phyloP scores from a whole-genome alignment of 2,113 vertebrate genomes.

The Eubucco bourcierii region DNA sequence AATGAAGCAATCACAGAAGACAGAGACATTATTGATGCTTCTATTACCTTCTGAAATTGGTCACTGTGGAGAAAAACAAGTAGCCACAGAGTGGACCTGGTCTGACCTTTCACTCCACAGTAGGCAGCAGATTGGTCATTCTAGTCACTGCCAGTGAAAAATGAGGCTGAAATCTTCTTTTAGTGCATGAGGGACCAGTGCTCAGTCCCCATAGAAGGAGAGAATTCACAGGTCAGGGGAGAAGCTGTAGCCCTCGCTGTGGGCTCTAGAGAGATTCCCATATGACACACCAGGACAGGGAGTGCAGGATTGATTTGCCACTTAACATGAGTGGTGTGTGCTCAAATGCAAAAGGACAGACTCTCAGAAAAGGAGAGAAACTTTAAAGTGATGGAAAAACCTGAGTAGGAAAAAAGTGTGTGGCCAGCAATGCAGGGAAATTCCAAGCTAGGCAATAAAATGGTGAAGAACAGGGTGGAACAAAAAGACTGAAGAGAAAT shows the following conservation, averaged over 20 bases:
- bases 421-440: background rate
- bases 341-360: background rate
- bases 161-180: slow-evolving; percentile 26
- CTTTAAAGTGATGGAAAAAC: background rate
- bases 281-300: background rate
- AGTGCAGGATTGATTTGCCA: background rate
- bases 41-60: slow-evolving; percentile 65
- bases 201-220: background rate
- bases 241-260: background rate
- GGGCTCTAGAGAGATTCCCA: background rate
- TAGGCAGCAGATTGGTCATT: slow-evolving; percentile 54
- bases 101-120: slow-evolving; percentile 39
- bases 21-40: slow-evolving; percentile 66
- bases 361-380: background rate
- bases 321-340: background rate
- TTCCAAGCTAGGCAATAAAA: background rate
- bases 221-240: slow-evolving; percentile 3
- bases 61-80: slow-evolving; percentile 66
- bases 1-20: background rate
- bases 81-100: slow-evolving; percentile 43
- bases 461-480: background rate
- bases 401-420: background rate
- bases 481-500: background rate
- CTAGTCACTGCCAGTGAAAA: slow-evolving; percentile 47
- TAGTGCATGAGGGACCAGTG: slow-evolving; percentile 18